Base-by-base conservation (phyloP, 2,888 invertebrate genomes). In the Portevinia maculata region DNA sequence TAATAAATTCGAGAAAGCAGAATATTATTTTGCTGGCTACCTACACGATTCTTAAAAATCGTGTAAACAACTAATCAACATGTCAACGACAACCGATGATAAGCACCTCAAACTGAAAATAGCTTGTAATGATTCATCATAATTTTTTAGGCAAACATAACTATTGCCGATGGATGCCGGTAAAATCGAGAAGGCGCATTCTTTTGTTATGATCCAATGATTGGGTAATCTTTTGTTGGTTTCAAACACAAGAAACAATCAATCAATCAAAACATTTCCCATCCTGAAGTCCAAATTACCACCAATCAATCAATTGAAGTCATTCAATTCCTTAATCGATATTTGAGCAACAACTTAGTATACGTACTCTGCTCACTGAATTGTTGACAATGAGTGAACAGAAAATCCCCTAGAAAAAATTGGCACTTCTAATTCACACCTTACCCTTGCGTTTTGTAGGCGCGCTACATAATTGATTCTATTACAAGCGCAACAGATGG, bases 301-400 rank as follows among this genome's bases (percentile, higher is more conserved):
- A 17, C 28, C 30, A 37, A 69, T 55, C 30, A 37, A 69, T 55
- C 55, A 46, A 44, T 41, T 9, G 48, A 37, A 37, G 34, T 21
- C 0, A 55, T 32, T 32, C 17, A 30, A 44, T 30, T 28, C 11
- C 60, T 60, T 60, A 32, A 46, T 21, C 13, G 39, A 11, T 17
- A 17, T 19, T 41, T 41, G 11, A 13, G 21, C 67, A 44, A 13
- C 34, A 39, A 21, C 21, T 28, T 24, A 32, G 19, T 39, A 13
- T 19, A 24, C 60, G 60, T 60, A 5, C 24, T 60, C 59, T 60
- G 24, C 24, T 60, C 59, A 34, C 50, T 41, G 44, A 52, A 21
- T 52, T 59, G 60, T 60, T 70, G 30, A 41, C 60, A 70, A 50
- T 13, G 17, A 3, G 41, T 21, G 41, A 11, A 0, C 19, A 52